phyloP scores from a whole-genome alignment of 2,113 vertebrate species.

The Crotalus viridis region DNA sequence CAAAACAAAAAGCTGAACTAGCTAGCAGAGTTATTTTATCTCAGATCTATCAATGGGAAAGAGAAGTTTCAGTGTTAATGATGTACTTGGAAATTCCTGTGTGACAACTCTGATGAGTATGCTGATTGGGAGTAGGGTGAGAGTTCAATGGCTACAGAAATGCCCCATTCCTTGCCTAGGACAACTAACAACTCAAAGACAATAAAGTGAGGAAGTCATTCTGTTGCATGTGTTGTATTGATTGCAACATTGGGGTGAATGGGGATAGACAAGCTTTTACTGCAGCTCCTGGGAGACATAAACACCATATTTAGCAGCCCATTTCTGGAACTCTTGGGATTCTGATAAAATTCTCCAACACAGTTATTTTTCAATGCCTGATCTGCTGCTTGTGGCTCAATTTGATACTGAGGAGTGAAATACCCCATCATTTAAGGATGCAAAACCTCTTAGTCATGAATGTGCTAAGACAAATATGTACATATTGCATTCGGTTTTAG shows the following conservation, averaged over 20 bases:
- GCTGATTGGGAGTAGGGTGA: neutral
- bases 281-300: neutral
- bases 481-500: neutral
- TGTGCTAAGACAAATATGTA: neutral
- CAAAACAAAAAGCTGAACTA: neutral
- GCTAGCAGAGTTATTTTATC: neutral
- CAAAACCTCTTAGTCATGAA: neutral
- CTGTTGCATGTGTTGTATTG: neutral
- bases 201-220: neutral
- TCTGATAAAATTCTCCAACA: neutral
- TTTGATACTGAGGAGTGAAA: neutral
- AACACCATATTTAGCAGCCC: neutral
- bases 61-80: neutral
- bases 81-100: neutral
- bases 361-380: neutral
- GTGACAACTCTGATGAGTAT: neutral
- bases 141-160: neutral
- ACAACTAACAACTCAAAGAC: neutral
- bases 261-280: neutral
- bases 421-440: neutral
- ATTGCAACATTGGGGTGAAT: neutral
- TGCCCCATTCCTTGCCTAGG: neutral
- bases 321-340: neutral
- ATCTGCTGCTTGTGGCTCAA: neutral
- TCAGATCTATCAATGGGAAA: neutral